Evolutionary conservation across 2,113 vertebrate species (phyloP), one percentile per base, ranked within the genome.

Genomic region (Melanostigma gelatinosum): DNA sequence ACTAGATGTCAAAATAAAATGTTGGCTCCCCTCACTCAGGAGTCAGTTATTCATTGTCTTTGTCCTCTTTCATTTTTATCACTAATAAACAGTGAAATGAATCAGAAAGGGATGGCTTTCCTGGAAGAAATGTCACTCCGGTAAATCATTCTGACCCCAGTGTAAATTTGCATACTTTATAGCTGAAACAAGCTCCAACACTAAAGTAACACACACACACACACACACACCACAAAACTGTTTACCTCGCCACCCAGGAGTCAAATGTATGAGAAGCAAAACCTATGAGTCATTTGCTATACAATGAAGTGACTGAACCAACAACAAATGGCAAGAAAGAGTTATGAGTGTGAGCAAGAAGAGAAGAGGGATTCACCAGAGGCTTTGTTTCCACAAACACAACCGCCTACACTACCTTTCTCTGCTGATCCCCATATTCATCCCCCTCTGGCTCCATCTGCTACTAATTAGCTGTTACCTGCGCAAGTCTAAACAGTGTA

Each of bases 401-500:
- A 42, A 54, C 62, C 6, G 34, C 70, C 83, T 46, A 68, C 48
- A 58, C 72, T n/a, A 42, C 65, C 29, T 27, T 67, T 80, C 74
- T 66, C 65, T 42, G 20, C 64, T 62, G 61, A 87, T 86, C 75
- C 52, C 54, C 71, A 54, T 63, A 57, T 73, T 74, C 82, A 18
- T 22, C 55, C 18, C 32, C 12, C 77, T 76, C 68, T 71, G 72
- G 81, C 69, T 68, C 42, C 65, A 91, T 87, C 71, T 69, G 83
- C 79, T 65, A 29, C 38, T 29, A 74, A 92, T 89, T 82, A 90
- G n/a, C 60, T 55, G 57, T 69, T 82, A 84, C 79, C 75, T 62
- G 38, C 8, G 9, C 63, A 16, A 67, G 76, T 54, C 82, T 81
- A 66, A 88, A 85, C 79, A 87, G 36, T 42, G 46, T 55, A 11